Percentiles rank a stretch among this genome's conserved stretches.
These are phyloP conservation scores for Cnemophilus loriae DNA, from an alignment of 2,113 vertebrate genomes.

Conservation along the genomic window DNA sequence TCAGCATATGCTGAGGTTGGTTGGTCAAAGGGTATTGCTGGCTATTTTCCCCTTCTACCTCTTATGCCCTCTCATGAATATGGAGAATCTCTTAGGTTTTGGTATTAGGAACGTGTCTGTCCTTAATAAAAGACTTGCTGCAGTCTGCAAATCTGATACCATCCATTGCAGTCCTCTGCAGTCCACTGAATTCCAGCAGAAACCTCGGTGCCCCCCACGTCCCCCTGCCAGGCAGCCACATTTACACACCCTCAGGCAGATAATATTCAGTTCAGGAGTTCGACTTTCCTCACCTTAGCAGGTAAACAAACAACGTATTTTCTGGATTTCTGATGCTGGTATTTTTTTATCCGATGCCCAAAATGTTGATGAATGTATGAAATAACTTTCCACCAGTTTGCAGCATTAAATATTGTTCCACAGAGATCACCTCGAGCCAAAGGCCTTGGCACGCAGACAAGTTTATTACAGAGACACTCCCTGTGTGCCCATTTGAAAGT, in stretches of 20 bases:
- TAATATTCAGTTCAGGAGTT: background rate
- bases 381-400: background rate
- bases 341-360: background rate
- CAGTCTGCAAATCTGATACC: constrained; percentile 42
- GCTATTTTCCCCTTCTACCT: background rate
- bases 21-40: background rate
- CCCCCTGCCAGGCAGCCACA: background rate
- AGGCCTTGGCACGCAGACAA: background rate
- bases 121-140: constrained; percentile 48
- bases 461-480: background rate
- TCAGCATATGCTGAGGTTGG: background rate
- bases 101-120: background rate
- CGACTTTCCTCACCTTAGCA: background rate
- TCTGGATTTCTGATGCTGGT: background rate
- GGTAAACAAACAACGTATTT: background rate
- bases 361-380: background rate
- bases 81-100: background rate
- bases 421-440: background rate
- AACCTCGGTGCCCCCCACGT: background rate
- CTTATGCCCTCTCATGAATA: background rate
- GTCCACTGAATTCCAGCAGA: background rate
- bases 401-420: background rate
- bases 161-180: constrained; percentile 49
- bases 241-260: background rate
- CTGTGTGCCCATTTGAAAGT: background rate